These are phyloP conservation scores for Lepidochrysops patricia DNA, from an alignment of 2,888 invertebrate genomes.

Conservation along the genomic window DNA sequence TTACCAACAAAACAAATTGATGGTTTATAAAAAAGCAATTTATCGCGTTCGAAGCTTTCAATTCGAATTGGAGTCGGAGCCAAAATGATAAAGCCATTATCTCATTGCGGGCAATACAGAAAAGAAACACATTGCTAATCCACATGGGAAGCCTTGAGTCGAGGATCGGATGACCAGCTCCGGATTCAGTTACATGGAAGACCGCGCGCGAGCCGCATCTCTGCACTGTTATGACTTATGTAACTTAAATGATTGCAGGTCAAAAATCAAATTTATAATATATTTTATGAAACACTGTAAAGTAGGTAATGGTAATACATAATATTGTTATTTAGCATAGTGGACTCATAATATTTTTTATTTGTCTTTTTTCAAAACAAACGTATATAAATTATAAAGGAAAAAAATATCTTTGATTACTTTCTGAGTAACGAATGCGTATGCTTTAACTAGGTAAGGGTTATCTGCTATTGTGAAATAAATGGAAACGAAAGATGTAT, in stretches of 20 bases:
- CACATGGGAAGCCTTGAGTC: constrained; percentile 64
- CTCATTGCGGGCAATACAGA: constrained; percentile 26
- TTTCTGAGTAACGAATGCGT: not conserved
- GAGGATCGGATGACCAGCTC: constrained; percentile 43
- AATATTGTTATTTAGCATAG: too few species aligned
- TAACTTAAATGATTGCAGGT: not conserved
- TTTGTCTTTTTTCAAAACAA: too few species aligned
- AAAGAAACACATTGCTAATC: constrained; percentile 52
- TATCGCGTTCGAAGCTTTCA: constrained; percentile 22
- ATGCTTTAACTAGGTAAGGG: not conserved
- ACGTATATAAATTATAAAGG: too few species aligned
- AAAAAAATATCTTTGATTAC: not conserved
- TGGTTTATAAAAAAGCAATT: constrained; percentile 25
- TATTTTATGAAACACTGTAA: too few species aligned
- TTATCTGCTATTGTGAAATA: not conserved
- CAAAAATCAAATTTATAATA: not conserved
- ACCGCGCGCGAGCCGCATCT: constrained; percentile 49
- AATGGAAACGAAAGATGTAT: not conserved
- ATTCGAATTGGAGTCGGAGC: constrained; percentile 22
- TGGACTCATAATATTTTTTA: too few species aligned
- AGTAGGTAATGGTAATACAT: too few species aligned
- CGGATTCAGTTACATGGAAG: constrained; percentile 54
- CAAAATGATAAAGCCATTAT: constrained; percentile 30
- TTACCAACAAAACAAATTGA: constrained; percentile 9
- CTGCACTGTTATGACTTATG: constrained; percentile 22